phyloP scores from a whole-genome alignment of 2,888 invertebrate genomes.

The Platynereis dumerilii region DNA sequence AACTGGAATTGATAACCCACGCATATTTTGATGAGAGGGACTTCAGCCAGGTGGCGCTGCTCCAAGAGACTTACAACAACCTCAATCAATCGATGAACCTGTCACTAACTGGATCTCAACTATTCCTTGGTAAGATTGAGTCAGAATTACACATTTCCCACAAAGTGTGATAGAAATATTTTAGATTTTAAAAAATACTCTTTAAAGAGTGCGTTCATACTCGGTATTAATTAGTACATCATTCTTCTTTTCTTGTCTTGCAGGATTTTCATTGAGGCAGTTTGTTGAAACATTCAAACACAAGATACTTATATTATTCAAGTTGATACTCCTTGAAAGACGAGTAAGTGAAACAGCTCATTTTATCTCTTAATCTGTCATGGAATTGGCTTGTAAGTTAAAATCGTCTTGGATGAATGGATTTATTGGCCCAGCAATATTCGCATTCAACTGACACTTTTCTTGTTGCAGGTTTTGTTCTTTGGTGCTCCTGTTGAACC shows the following conservation, averaged over 20 bases:
- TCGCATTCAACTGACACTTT: too few relatives aligned
- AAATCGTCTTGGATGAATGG: too few relatives aligned
- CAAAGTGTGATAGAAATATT: neutral
- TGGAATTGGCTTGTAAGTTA: too few relatives aligned
- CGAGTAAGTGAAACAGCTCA: slow-evolving; percentile 61
- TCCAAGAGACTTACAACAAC: slow-evolving; percentile 91
- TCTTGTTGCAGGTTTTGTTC: slow-evolving; percentile 77
- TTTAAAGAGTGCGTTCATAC: too few relatives aligned
- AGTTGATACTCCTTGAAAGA: slow-evolving; percentile 86
- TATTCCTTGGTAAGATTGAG: slow-evolving; percentile 73
- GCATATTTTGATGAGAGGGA: slow-evolving; percentile 89
- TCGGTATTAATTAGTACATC: too few relatives aligned
- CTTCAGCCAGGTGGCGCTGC: slow-evolving; percentile 65
- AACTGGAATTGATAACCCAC: slow-evolving; percentile 93
- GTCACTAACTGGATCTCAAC: slow-evolving; percentile 66
- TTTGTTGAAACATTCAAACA: slow-evolving; percentile 86
- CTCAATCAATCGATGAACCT: slow-evolving; percentile 81
- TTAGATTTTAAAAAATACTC: slow-evolving; percentile 7
- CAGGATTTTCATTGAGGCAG: slow-evolving; percentile 83
- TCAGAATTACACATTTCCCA: too few relatives aligned
- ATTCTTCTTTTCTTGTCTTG: slow-evolving; percentile 38
- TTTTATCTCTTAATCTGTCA: too few relatives aligned
- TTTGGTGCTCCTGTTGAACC: slow-evolving; percentile 91
- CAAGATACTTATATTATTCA: slow-evolving; percentile 89
- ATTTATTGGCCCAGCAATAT: too few relatives aligned